Percentiles rank a stretch among this genome's conserved stretches.
Conservation (phyloP, 2,113 vertebrate species). For the Gallinago jamesoni region DNA sequence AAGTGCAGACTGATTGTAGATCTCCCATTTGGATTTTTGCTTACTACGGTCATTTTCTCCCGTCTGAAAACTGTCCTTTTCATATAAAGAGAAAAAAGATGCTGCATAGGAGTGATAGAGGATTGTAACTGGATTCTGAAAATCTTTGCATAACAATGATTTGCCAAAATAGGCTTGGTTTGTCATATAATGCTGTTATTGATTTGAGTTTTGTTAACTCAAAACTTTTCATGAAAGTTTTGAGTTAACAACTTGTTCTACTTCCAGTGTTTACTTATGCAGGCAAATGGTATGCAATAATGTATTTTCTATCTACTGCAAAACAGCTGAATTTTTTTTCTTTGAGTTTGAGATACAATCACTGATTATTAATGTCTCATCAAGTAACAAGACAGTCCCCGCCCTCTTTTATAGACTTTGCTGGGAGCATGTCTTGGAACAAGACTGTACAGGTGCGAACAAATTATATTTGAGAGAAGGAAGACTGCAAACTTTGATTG, state of each 20-base stretch:
- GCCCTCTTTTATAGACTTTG: constrained; percentile 71
- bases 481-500: constrained; percentile 16
- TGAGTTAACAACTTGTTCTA: background rate
- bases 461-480: constrained; percentile 60
- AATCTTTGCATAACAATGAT: background rate
- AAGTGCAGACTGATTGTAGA: background rate
- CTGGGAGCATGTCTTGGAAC: constrained; percentile 65
- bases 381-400: constrained; percentile 54
- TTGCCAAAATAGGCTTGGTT: background rate
- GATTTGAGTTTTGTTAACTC: background rate
- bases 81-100: background rate
- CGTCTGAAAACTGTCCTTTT: background rate
- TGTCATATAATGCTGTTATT: background rate
- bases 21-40: background rate
- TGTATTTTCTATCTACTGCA: constrained; percentile 30
- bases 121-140: background rate
- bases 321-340: constrained; percentile 9
- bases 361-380: constrained; percentile 60
- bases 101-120: background rate
- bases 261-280: constrained; percentile 1
- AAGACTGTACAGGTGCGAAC: constrained; percentile 74
- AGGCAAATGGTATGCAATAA: background rate
- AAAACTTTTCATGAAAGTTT: background rate
- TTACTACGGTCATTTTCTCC: background rate
- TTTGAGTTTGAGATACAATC: constrained; percentile 55